Percentiles rank a stretch among this genome's conserved stretches.
phyloP scores from a whole-genome alignment of 1,140 invertebrate species.

The Chironomus tepperi region DNA sequence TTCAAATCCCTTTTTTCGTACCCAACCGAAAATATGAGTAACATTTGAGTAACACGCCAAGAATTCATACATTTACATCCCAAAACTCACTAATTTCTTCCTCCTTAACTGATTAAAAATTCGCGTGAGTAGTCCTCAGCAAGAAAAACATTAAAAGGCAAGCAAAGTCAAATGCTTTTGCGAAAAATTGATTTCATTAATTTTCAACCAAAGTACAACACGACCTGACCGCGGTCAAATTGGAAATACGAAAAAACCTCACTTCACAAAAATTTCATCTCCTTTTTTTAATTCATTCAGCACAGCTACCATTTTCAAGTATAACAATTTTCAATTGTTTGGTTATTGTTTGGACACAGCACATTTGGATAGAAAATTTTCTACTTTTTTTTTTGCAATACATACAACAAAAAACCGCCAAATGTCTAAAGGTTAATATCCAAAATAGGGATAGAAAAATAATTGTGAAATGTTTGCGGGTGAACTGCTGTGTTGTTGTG shows the following conservation, averaged over 20 bases:
- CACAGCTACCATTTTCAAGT: too few species aligned
- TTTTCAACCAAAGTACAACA: background rate
- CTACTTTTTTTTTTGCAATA: background rate
- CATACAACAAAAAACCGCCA: background rate
- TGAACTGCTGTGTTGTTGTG: background rate
- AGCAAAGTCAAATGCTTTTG: background rate
- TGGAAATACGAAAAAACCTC: constrained; percentile 10
- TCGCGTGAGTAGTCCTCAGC: background rate
- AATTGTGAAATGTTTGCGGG: background rate
- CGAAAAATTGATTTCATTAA: constrained; percentile 2
- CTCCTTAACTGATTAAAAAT: too few species aligned
- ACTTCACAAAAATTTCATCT: background rate
- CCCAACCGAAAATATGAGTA: too few species aligned
- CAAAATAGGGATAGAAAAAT: background rate
- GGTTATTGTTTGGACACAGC: too few species aligned
- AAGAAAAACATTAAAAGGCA: too few species aligned
- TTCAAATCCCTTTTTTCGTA: too few species aligned
- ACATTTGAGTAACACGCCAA: too few species aligned
- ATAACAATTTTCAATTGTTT: too few species aligned
- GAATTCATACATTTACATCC: too few species aligned
- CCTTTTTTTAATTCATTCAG: too few species aligned
- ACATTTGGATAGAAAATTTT: too few species aligned
- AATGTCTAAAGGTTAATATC: constrained; percentile 13
- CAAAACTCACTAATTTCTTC: too few species aligned
- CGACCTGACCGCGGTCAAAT: background rate